Percentiles rank a stretch among this genome's conserved stretches.
Conservation (phyloP, 2,113 vertebrate species). For the Antigone vipio region DNA sequence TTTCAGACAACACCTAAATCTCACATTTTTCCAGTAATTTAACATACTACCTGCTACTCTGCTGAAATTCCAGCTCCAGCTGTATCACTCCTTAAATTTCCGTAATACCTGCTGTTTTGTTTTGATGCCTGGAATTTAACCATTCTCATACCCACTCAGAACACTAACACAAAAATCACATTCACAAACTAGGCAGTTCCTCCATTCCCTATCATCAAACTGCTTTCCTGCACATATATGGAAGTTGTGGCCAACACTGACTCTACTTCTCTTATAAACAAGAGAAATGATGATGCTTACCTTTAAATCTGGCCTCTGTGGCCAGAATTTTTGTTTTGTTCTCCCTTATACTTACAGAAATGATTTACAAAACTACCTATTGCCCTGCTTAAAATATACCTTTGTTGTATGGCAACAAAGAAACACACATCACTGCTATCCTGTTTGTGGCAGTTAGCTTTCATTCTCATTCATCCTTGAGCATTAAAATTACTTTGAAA, state of each 20-base stretch:
- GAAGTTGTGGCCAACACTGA: fast-evolving
- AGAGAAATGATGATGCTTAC: neutral
- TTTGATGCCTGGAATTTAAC: neutral
- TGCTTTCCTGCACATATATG: neutral
- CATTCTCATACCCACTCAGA: neutral
- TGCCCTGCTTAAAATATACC: neutral
- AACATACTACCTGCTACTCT: neutral
- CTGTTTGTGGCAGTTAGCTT: neutral
- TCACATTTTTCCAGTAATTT: neutral
- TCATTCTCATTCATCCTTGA: neutral
- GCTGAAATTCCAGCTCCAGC: neutral
- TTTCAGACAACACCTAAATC: neutral
- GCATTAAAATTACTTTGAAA: neutral
- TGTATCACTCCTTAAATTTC: neutral
- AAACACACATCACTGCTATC: neutral
- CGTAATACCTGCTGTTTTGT: neutral
- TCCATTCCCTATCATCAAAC: neutral
- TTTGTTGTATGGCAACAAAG: neutral
- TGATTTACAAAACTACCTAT: neutral
- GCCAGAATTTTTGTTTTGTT: neutral
- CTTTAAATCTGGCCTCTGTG: neutral
- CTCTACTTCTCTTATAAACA: neutral
- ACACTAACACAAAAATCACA: neutral
- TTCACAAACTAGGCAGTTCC: neutral
- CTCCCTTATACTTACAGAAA: neutral